Conservation (phyloP, 2,113 vertebrate genomes). For the Pachyramphus minor region DNA sequence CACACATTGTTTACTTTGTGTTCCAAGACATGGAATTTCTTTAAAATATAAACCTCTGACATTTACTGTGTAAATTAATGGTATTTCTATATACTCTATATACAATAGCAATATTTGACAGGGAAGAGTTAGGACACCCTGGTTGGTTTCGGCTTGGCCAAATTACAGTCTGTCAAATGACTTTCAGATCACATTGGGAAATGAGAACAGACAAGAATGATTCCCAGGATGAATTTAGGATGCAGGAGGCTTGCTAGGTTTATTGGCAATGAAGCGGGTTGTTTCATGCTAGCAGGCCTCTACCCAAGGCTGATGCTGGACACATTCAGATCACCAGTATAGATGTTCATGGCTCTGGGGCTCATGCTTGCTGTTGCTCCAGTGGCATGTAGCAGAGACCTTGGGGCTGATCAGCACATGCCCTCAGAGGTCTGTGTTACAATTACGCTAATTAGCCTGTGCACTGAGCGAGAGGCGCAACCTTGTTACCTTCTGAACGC, state of each 20-base stretch:
- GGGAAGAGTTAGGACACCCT: not conserved
- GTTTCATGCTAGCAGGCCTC: not conserved
- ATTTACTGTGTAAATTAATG: not conserved
- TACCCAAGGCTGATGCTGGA: rapidly evolving
- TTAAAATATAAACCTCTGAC: not conserved
- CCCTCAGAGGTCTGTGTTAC: too few species aligned
- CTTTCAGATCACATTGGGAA: not conserved
- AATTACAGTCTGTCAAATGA: not conserved
- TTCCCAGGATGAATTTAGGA: not conserved
- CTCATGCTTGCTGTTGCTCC: not conserved
- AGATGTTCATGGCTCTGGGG: too few species aligned
- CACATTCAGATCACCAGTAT: not conserved
- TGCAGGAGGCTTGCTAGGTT: not conserved
- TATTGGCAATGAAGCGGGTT: not conserved
- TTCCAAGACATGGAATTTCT: not conserved
- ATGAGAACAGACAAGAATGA: not conserved
- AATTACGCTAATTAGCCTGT: not conserved
- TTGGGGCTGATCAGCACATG: not conserved
- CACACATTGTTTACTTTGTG: not conserved
- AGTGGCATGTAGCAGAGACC: rapidly evolving
- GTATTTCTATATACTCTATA: not conserved
- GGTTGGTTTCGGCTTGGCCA: not conserved
- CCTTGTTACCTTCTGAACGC: rapidly evolving
- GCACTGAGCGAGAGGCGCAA: not conserved
- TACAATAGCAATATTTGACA: not conserved